Evolutionary conservation across 2,113 vertebrate species (phyloP), one percentile per base, ranked within the genome.

Genomic region (Aptenodytes forsteri): DNA sequence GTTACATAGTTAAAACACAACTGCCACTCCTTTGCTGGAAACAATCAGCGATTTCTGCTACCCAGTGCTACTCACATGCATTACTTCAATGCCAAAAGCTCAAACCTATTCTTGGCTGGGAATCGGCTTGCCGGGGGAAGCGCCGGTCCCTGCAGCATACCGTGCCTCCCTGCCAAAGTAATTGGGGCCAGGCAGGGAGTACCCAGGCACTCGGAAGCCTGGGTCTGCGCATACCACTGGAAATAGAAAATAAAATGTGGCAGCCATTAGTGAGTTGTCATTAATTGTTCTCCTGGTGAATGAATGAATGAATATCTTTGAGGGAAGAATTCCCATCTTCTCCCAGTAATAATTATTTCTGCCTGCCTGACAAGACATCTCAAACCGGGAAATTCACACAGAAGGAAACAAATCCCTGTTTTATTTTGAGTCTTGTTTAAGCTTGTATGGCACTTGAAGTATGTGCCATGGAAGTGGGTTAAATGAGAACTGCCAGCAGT

Each of bases 261-360:
- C 42, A 58, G 72, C 81, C 78, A 73, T 89, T 54, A 71, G 61
- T 72, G 79, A 89, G 71, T 75, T 96, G 64, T 80, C 87, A 83
- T 95, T 97, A 96, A 97, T 97, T 96, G 81, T 95, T 96, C 89
- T 96, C 85, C 77, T 91, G 95, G 87, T 17, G 46, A 95, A 94
- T 19, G 81, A 52, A 83, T 36, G 78, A 94, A 91, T 87, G 79
- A 83, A 55, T 77, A 84, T 91, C 76, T 87, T 89, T 50, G 62
- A 97, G 83, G 56, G 59, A 83, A 85, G 93, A 86, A 91, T 92
- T 96, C 90, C 88, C 87, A 90, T 56, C 93, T 97, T 88, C 83
- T 94, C 83, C 61, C 64, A 1, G 64, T 89, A 95, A 83, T 81
- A 96, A 90, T 96, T 62, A 94, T 95, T 96, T 93, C 94, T 94